A percentile compares a stretch with the other conserved stretches of the same genome.
phyloP scores from a whole-genome alignment of 2,888 invertebrate genomes.

The Chrysodeixis includens region DNA sequence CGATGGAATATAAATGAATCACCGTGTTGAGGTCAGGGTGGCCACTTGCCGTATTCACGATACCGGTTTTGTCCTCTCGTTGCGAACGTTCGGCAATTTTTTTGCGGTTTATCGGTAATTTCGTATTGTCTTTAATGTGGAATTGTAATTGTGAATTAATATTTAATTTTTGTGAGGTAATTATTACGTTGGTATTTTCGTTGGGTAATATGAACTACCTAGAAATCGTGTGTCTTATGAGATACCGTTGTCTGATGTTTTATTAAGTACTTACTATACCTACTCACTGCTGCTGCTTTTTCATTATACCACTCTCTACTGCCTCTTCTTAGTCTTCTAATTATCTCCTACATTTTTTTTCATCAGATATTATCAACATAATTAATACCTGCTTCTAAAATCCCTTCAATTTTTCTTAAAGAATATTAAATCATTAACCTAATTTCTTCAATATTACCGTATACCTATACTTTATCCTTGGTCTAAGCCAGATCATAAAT shows the following conservation, averaged over 20 bases:
- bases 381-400: background rate
- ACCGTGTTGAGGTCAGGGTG: conserved; percentile 65
- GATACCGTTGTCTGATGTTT: too few species aligned
- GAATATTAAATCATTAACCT: background rate
- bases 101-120: conserved; percentile 50
- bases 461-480: background rate
- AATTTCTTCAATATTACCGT: background rate
- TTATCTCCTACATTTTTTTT: too few species aligned
- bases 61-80: conserved; percentile 60
- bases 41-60: conserved; percentile 56
- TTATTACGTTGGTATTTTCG: background rate
- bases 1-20: conserved; percentile 65
- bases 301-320: too few species aligned
- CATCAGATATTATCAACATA: too few species aligned
- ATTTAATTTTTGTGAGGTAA: conserved; percentile 1
- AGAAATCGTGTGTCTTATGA: background rate
- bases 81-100: conserved; percentile 52
- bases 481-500: conserved; percentile 7
- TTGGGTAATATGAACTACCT: background rate
- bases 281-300: too few species aligned
- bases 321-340: too few species aligned
- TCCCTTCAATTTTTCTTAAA: background rate
- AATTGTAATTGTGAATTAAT: conserved; percentile 24
- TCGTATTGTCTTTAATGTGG: conserved; percentile 47
- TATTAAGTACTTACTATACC: too few species aligned